Evolutionary conservation across 1,140 invertebrate genomes (phyloP).

Genomic region (Drosophila triauraria): DNA sequence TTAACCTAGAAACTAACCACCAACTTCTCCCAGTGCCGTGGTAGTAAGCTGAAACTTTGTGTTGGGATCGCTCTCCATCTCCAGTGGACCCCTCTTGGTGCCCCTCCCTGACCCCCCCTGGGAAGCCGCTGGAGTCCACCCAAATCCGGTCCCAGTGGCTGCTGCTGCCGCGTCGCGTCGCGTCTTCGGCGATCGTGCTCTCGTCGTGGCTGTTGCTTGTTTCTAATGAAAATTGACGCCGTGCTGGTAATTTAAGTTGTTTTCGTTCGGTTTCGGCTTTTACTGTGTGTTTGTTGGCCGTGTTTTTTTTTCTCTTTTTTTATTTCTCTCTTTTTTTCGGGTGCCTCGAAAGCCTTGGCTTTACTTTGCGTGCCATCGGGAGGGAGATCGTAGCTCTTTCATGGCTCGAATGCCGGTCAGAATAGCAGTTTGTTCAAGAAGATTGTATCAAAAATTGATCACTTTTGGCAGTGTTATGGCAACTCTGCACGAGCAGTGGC

Average conservation of each 20-base stretch:
- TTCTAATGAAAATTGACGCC: constrained; percentile 84
- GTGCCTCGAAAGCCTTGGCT: background rate
- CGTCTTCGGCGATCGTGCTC: constrained; percentile 42
- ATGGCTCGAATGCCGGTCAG: constrained; percentile 11
- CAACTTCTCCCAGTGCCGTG: background rate
- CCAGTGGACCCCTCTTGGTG: background rate
- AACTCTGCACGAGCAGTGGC: constrained; percentile 5
- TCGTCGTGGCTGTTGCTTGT: constrained; percentile 45
- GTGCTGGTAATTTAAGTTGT: constrained; percentile 80
- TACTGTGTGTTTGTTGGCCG: constrained; percentile 4
- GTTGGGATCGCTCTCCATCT: constrained; percentile 34
- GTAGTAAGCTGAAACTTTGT: constrained; percentile 30
- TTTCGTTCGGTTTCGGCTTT: constrained; percentile 62
- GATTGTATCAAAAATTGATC: constrained; percentile 46
- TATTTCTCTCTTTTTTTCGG: constrained; percentile 19
- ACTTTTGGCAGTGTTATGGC: constrained; percentile 20
- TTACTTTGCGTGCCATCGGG: constrained; percentile 24
- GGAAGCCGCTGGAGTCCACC: constrained; percentile 27
- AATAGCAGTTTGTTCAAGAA: constrained; percentile 44
- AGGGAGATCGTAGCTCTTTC: constrained; percentile 17
- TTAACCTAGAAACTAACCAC: no score
- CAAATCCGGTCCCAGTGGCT: constrained; percentile 53
- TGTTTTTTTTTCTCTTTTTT: constrained; percentile 21
- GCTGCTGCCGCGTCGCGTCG: background rate
- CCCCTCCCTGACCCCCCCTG: background rate